Conservation (phyloP, 2,888 invertebrate species). For the Meandrusa payeni region DNA sequence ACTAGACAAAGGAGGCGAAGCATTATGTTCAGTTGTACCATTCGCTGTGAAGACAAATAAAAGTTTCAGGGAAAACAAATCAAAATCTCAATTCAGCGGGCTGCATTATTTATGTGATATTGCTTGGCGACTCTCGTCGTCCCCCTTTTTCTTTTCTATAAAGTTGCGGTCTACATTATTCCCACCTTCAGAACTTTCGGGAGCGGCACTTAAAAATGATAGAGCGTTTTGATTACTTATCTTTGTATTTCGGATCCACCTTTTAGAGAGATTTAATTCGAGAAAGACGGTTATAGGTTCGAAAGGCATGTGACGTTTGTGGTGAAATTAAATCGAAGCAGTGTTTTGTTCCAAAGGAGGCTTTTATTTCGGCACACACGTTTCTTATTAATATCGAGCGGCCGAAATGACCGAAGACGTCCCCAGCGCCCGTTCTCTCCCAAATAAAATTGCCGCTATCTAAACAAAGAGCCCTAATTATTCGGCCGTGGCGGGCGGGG, state of each 20-base stretch:
- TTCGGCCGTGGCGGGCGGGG: slow-evolving; percentile 84
- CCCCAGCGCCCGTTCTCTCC: slow-evolving; percentile 78
- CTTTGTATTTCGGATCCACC: slow-evolving; percentile 23
- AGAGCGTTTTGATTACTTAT: slow-evolving; percentile 22
- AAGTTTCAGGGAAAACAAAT: slow-evolving; percentile 78
- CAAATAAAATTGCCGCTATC: slow-evolving; percentile 83
- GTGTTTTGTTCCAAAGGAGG: slow-evolving; percentile 37
- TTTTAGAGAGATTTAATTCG: slow-evolving; percentile 5
- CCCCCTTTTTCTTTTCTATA: slow-evolving; percentile 68
- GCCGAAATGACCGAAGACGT: slow-evolving; percentile 77
- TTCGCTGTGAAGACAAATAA: slow-evolving; percentile 65
- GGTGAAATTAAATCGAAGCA: slow-evolving; percentile 44
- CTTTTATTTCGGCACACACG: slow-evolving; percentile 64
- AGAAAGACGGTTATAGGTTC: slow-evolving; percentile 8
- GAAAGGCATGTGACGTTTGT: slow-evolving; percentile 24
- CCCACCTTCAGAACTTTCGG: slow-evolving; percentile 60
- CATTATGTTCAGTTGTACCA: slow-evolving; percentile 50
- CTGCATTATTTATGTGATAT: slow-evolving; percentile 79
- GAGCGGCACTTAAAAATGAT: slow-evolving; percentile 42
- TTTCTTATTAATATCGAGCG: slow-evolving; percentile 79
- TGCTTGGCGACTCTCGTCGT: slow-evolving; percentile 63
- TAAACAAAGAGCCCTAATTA: slow-evolving; percentile 84
- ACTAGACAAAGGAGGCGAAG: slow-evolving; percentile 42
- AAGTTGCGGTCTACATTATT: slow-evolving; percentile 60
- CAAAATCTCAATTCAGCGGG: slow-evolving; percentile 75